Conservation (phyloP, 2,797 vertebrate genomes). For the Phrynocephalus guinanensis region DNA sequence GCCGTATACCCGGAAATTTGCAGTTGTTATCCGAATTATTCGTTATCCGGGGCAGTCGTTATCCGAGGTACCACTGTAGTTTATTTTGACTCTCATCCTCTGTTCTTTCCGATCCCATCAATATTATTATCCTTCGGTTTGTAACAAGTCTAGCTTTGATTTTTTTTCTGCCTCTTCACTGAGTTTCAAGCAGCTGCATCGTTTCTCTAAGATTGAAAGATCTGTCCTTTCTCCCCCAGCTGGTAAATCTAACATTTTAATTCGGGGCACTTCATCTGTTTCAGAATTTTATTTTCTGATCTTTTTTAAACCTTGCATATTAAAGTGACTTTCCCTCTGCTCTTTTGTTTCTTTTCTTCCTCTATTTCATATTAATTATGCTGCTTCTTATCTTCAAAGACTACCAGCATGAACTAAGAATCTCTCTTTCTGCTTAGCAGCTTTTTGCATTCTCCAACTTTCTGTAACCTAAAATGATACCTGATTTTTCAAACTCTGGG, state of each 20-base stretch:
- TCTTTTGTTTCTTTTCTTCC: background rate
- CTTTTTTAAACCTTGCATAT: background rate
- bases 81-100: background rate
- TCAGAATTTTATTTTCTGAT: background rate
- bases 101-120: background rate
- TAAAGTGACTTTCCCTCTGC: background rate
- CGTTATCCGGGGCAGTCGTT: too few relatives aligned
- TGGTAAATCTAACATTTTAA: background rate
- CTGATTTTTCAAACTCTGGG: background rate
- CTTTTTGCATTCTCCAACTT: background rate
- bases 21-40: too few relatives aligned
- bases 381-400: background rate
- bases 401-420: background rate
- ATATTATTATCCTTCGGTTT: background rate
- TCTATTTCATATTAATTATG: background rate
- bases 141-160: background rate
- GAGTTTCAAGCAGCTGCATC: background rate
- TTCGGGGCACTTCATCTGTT: background rate
- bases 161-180: background rate
- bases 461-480: background rate
- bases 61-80: too few relatives aligned
- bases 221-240: background rate
- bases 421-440: background rate
- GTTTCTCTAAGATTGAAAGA: background rate
- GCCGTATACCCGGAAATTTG: too few relatives aligned